Conservation (phyloP, 2,113 vertebrate genomes). For the Sialia sialis region DNA sequence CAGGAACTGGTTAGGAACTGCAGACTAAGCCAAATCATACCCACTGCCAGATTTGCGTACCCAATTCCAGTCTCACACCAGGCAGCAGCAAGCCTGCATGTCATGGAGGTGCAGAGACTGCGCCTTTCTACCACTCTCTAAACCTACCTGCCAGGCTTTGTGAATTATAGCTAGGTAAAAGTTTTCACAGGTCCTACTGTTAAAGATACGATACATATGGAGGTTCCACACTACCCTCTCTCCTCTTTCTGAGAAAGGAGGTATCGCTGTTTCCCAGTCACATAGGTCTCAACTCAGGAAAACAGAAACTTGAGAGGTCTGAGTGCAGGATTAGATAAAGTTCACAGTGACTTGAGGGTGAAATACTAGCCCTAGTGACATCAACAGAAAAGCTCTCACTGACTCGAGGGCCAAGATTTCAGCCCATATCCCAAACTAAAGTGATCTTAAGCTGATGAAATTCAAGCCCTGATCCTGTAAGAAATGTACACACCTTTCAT, state of each 20-base stretch:
- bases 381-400: constrained; percentile 31
- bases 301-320: constrained; percentile 46
- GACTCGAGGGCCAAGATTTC: not conserved
- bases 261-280: not conserved
- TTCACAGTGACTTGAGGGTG: constrained; percentile 28
- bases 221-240: not conserved
- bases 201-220: not conserved
- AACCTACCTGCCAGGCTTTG: not conserved
- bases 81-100: not conserved
- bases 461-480: not conserved
- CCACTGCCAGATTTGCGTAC: rapidly evolving
- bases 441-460: not conserved
- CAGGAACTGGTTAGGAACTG: not conserved
- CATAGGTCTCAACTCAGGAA: not conserved
- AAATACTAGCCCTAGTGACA: constrained; percentile 41
- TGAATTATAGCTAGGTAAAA: not conserved
- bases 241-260: not conserved
- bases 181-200: not conserved
- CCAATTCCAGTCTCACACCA: not conserved
- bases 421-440: not conserved
- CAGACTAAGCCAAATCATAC: not conserved
- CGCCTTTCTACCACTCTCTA: not conserved
- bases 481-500: not conserved
- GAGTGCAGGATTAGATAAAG: constrained; percentile 30
- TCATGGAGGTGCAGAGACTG: not conserved